Percentiles rank a stretch among this genome's conserved stretches.
These are phyloP conservation scores for Gallinago stenura DNA, from an alignment of 2,797 vertebrate species.

Conservation along the genomic window DNA sequence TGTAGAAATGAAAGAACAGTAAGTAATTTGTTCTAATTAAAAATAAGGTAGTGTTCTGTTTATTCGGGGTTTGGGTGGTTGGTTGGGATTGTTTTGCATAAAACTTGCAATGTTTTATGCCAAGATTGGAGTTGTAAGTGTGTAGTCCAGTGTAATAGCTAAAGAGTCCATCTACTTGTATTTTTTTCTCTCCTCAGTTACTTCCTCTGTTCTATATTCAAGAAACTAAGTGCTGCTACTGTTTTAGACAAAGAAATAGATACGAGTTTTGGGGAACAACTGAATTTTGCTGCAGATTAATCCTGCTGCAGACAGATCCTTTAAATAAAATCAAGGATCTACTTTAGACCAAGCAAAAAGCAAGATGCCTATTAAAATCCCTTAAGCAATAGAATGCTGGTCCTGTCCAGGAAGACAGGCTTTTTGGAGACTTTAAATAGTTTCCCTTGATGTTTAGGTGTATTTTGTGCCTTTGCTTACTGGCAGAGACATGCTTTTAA, in stretches of 20 bases:
- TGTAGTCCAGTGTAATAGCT: neutral
- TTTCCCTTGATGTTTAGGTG: neutral
- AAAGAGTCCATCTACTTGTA: neutral
- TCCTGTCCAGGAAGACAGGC: neutral
- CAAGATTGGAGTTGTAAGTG: neutral
- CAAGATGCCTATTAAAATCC: neutral
- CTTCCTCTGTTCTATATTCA: neutral
- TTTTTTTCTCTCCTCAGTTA: neutral
- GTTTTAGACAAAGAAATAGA: neutral
- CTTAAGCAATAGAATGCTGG: neutral
- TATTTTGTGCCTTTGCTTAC: neutral
- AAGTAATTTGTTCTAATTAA: constrained; percentile 69
- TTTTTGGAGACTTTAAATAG: neutral
- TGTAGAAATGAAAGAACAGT: constrained; percentile 99
- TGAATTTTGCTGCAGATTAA: neutral
- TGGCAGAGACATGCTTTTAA: neutral
- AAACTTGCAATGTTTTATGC: neutral
- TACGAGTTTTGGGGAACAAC: neutral
- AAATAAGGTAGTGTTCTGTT: neutral
- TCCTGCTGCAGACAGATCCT: neutral
- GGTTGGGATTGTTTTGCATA: neutral
- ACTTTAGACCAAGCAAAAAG: neutral
- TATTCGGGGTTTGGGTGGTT: neutral
- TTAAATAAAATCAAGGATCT: neutral
- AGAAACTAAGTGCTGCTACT: neutral